A percentile compares a stretch with the other conserved stretches of the same genome.
phyloP scores from a whole-genome alignment of 2,888 invertebrate genomes.

The Trichogramma evanescens region DNA sequence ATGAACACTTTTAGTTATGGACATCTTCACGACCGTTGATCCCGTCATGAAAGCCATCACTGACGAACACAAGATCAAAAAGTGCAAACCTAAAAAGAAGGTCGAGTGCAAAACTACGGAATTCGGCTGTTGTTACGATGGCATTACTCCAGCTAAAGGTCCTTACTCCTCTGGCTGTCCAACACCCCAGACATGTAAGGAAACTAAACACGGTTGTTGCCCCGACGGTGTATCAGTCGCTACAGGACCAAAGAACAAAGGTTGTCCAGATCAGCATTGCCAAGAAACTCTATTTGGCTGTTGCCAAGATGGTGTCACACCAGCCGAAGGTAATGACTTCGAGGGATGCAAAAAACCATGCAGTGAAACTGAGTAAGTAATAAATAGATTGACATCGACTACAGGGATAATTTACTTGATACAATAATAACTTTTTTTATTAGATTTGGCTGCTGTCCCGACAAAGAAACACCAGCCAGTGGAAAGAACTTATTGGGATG shows the following conservation, averaged over 20 bases:
- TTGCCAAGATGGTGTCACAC: conserved; percentile 70
- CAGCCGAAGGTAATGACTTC: conserved; percentile 72
- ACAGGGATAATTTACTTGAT: conserved; percentile 30
- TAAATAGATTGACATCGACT: conserved; percentile 33
- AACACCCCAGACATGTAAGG: conserved; percentile 66
- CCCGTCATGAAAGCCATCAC: conserved; percentile 51
- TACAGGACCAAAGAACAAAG: conserved; percentile 60
- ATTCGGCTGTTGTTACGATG: conserved; percentile 83
- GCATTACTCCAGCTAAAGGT: conserved; percentile 67
- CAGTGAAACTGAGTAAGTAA: conserved; percentile 51
- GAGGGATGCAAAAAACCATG: conserved; percentile 74
- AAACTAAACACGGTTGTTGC: conserved; percentile 74
- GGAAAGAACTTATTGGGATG: conserved; percentile 55
- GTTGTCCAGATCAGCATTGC: conserved; percentile 71
- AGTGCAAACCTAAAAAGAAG: conserved; percentile 58
- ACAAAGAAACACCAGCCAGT: conserved; percentile 58
- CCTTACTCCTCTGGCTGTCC: conserved; percentile 77
- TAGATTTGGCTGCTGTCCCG: conserved; percentile 62
- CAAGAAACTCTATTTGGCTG: conserved; percentile 78
- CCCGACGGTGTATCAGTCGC: conserved; percentile 75
- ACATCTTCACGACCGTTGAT: conserved; percentile 53
- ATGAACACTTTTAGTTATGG: conserved; percentile 33
- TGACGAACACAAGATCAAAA: conserved; percentile 47
- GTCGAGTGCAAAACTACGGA: conserved; percentile 57
- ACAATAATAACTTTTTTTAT: not conserved